phyloP scores from a whole-genome alignment of 2,888 invertebrate genomes.

The Theodoxus fluviatilis region DNA sequence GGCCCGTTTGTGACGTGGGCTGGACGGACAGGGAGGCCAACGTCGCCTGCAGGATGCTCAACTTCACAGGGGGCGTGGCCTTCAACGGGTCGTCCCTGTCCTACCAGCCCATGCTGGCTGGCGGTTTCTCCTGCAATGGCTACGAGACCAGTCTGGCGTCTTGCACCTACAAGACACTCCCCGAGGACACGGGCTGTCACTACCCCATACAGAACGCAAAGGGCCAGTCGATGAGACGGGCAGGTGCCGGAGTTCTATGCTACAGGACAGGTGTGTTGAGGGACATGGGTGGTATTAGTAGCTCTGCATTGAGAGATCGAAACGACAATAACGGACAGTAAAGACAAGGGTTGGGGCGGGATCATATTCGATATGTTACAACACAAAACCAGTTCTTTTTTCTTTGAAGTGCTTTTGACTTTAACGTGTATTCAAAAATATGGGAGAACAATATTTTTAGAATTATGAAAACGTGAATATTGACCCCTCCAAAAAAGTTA shows the following conservation, averaged over 20 bases:
- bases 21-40: slow-evolving; percentile 51
- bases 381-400: no score
- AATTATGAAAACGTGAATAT: no score
- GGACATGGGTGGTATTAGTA: no score
- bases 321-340: no score
- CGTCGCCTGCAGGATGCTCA: slow-evolving; percentile 31
- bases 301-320: no score
- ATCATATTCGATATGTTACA: no score
- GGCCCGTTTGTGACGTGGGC: slow-evolving; percentile 65
- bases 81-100: slow-evolving; percentile 26
- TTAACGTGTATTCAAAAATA: no score
- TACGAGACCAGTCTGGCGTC: slow-evolving; percentile 35
- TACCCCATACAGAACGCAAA: not conserved
- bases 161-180: slow-evolving; percentile 41
- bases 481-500: no score
- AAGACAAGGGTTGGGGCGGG: no score
- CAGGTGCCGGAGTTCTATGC: slow-evolving; percentile 47
- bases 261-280: slow-evolving; percentile 42
- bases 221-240: no score
- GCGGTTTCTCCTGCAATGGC: slow-evolving; percentile 43
- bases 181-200: slow-evolving; percentile 40
- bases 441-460: no score
- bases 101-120: slow-evolving; percentile 41
- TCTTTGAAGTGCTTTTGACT: no score
- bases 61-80: slow-evolving; percentile 19